Percentiles rank a stretch among this genome's conserved stretches.
phyloP scores from a whole-genome alignment of 1,140 invertebrate species.

The Lasaia peninsularis region DNA sequence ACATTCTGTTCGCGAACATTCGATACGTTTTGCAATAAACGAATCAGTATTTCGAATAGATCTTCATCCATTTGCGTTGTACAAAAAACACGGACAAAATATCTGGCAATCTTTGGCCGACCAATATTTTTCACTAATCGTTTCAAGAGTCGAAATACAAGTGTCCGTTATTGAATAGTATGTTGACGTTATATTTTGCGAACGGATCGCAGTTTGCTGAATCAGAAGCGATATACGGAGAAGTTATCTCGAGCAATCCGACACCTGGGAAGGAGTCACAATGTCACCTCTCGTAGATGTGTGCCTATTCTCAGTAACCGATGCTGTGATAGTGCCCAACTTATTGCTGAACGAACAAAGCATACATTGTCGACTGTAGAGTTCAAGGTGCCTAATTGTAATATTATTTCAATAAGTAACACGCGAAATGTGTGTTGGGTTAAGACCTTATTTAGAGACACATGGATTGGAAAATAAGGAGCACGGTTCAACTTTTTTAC shows the following conservation, averaged over 20 bases:
- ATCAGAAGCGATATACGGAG: slow-evolving; percentile 40
- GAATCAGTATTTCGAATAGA: slow-evolving; percentile 28
- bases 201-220: slow-evolving; percentile 23
- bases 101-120: not conserved
- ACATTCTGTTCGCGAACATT: slow-evolving; percentile 25
- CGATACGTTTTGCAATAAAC: slow-evolving; percentile 32
- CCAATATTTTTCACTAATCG: not conserved
- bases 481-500: too few species aligned
- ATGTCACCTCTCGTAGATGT: slow-evolving; percentile 14
- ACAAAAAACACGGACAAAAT: not conserved
- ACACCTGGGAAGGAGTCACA: slow-evolving; percentile 43
- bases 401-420: too few species aligned
- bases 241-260: slow-evolving; percentile 48
- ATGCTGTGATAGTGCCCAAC: not conserved
- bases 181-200: not conserved
- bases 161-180: slow-evolving; percentile 1
- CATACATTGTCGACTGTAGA: not conserved
- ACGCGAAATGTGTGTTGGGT: too few species aligned
- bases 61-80: slow-evolving; percentile 28
- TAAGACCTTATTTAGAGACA: too few species aligned
- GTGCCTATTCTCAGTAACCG: not conserved
- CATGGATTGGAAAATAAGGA: too few species aligned
- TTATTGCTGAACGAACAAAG: not conserved
- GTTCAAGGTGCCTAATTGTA: not conserved
- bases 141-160: not conserved